Conservation (phyloP, 2,113 vertebrate species). For the Chinchilla lanigera region DNA sequence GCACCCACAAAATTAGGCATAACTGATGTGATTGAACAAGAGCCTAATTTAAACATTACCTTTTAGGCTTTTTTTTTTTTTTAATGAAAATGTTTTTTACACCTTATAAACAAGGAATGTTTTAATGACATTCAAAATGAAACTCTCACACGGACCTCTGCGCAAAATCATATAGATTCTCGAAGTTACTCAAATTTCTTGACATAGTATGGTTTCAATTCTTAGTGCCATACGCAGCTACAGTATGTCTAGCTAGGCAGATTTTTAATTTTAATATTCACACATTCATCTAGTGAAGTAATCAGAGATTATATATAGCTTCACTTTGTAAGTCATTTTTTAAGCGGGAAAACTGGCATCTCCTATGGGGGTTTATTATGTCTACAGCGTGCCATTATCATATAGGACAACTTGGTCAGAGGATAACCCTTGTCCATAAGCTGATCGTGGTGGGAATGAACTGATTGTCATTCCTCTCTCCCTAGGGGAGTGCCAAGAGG, state of each 20-base stretch:
- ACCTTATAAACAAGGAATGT: neutral
- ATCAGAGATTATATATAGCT: neutral
- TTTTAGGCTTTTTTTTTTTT: constrained; percentile 20
- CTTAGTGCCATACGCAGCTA: neutral
- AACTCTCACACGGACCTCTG: neutral
- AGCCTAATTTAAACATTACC: neutral
- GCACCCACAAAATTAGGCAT: neutral
- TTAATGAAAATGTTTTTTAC: neutral
- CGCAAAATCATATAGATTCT: neutral
- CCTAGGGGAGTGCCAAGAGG: neutral
- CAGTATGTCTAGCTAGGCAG: neutral
- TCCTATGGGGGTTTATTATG: neutral
- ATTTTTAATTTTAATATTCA: neutral
- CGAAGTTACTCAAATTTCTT: neutral
- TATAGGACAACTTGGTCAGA: neutral
- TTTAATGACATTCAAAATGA: neutral
- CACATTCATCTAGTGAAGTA: neutral
- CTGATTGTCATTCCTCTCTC: neutral
- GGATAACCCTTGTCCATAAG: neutral
- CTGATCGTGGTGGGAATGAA: neutral
- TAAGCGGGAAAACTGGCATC: neutral
- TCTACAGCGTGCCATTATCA: neutral
- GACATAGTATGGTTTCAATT: neutral
- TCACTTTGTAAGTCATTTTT: neutral
- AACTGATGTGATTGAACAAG: neutral